Evolutionary conservation across 2,113 vertebrate genomes (phyloP).

Genomic region (Menidia beryllina): DNA sequence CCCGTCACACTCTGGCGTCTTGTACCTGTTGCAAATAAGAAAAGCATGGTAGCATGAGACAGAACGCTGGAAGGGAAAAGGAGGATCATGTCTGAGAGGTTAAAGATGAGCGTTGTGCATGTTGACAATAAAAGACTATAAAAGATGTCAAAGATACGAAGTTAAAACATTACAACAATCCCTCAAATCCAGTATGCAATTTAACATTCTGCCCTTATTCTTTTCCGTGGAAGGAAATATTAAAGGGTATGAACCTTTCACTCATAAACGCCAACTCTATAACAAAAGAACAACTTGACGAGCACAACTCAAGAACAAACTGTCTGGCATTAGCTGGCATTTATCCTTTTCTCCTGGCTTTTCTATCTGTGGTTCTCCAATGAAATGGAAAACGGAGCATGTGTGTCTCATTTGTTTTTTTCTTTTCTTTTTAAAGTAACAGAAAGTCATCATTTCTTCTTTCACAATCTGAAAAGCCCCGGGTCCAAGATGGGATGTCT

Average conservation of each 20-base stretch:
- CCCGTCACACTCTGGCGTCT: slow-evolving; percentile 92
- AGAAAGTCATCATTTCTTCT: slow-evolving; percentile 53
- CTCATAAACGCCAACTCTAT: background rate
- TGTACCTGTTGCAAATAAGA: slow-evolving; percentile 84
- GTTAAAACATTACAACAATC: too few species aligned
- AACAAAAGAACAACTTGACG: slow-evolving; percentile 27
- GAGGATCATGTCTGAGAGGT: background rate
- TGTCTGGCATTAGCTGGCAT: slow-evolving; percentile 52
- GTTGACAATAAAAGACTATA: slow-evolving; percentile 1
- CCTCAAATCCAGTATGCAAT: too few species aligned
- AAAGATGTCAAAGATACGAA: slow-evolving; percentile 5
- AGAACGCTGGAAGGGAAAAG: slow-evolving; percentile 3
- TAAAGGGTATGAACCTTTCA: slow-evolving; percentile 20
- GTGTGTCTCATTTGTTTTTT: slow-evolving; percentile 63
- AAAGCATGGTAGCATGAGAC: slow-evolving; percentile 6
- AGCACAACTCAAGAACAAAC: slow-evolving; percentile 23
- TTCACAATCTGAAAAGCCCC: slow-evolving; percentile 26
- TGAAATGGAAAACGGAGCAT: slow-evolving; percentile 61
- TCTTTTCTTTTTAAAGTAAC: slow-evolving; percentile 27
- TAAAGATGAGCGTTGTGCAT: background rate
- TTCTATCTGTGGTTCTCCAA: slow-evolving; percentile 29
- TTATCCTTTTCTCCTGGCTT: slow-evolving; percentile 68
- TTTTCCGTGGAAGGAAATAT: slow-evolving; percentile 13
- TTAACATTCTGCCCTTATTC: background rate
- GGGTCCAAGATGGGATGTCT: slow-evolving; percentile 51